Evolutionary conservation across 1,140 invertebrate genomes (phyloP).

Genomic region (Triops cancriformis): DNA sequence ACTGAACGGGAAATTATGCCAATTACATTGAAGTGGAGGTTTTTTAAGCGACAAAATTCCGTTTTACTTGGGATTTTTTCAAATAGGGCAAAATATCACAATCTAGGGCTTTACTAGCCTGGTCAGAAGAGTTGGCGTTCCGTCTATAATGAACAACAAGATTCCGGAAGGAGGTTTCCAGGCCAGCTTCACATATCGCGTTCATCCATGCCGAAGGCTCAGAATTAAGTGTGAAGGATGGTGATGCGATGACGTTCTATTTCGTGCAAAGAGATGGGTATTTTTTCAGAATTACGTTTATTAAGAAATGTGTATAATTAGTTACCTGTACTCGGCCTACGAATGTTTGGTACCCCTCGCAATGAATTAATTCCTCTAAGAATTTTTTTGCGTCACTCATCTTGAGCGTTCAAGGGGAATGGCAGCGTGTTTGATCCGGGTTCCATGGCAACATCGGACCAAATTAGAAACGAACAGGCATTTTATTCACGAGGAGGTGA

Average conservation of each 20-base stretch:
- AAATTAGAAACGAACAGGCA: no score
- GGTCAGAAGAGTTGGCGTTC: not conserved
- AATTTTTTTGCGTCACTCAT: not conserved
- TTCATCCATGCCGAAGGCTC: not conserved
- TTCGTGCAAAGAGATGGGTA: not conserved
- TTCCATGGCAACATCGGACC: no score
- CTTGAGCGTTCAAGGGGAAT: not conserved
- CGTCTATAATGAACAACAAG: slow-evolving; percentile 6
- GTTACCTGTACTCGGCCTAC: not conserved
- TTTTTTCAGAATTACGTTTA: no score
- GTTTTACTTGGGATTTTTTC: slow-evolving; percentile 58
- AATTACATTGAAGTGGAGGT: not conserved
- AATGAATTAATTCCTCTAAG: not conserved
- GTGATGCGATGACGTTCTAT: not conserved
- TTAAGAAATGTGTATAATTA: no score
- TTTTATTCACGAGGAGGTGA: no score
- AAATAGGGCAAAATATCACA: slow-evolving; percentile 59
- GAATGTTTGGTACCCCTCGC: not conserved
- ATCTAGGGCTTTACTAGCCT: slow-evolving; percentile 14
- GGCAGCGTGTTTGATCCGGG: not conserved
- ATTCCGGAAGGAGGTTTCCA: slow-evolving; percentile 25
- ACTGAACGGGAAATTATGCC: slow-evolving; percentile 39
- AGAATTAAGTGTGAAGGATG: not conserved
- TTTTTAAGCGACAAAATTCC: not conserved
- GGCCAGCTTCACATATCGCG: slow-evolving; percentile 15